Conservation (phyloP, 2,888 invertebrate species). For the Acanthosepion lycidas region DNA sequence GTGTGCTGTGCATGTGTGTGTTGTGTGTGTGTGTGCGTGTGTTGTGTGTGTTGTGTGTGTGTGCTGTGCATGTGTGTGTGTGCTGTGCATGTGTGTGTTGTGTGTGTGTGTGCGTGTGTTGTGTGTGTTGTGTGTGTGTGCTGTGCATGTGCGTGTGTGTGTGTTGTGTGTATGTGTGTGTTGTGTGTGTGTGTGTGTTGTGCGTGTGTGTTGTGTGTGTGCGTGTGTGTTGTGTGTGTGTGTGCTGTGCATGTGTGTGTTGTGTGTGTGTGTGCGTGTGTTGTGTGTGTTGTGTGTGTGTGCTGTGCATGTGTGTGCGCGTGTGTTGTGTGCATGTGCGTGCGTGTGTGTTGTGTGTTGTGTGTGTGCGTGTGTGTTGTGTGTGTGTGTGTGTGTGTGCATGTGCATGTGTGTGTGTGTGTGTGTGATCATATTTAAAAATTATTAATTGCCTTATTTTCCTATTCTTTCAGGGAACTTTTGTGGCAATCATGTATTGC, state of each 20-base stretch:
- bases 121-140: no score
- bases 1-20: not conserved
- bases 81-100: no score
- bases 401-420: no score
- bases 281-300: no score
- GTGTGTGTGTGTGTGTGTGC: no score
- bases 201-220: no score
- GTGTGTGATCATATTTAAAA: not conserved
- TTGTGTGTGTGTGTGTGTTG: not conserved
- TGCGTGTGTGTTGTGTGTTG: no score
- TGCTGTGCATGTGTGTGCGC: no score
- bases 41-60: not conserved
- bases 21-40: no score
- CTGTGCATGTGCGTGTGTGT: no score
- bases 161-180: not conserved
- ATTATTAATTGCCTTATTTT: not conserved
- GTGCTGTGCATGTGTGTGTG: not conserved
- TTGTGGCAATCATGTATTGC: constrained; percentile 71
- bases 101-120: not conserved
- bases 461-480: constrained; percentile 72
- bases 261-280: not conserved
- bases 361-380: not conserved
- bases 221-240: no score
- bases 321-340: not conserved
- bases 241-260: no score